phyloP scores from a whole-genome alignment of 1,140 invertebrate genomes.

The Yoshiicerus persimilis region DNA sequence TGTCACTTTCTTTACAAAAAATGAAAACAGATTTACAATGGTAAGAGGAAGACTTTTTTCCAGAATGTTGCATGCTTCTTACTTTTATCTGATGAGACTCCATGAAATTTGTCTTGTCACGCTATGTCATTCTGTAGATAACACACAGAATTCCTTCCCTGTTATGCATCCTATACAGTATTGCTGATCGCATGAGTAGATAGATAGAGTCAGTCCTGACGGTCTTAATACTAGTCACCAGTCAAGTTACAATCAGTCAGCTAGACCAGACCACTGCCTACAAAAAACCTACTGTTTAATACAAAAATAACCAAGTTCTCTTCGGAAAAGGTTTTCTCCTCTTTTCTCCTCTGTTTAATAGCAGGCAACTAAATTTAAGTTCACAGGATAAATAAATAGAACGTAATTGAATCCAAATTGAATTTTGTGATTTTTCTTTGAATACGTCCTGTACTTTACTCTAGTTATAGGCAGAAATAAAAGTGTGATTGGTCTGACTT shows the following conservation, averaged over 20 bases:
- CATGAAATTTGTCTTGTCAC: not conserved
- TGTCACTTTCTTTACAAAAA: slow-evolving; percentile 80
- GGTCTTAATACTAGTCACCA: not conserved
- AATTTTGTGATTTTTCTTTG: slow-evolving; percentile 32
- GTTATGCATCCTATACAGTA: not conserved
- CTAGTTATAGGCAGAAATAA: not conserved
- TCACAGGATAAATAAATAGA: slow-evolving; percentile 21
- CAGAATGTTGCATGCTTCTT: not conserved
- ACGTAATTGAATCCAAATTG: slow-evolving; percentile 38
- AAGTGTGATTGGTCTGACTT: not conserved
- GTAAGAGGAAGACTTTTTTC: slow-evolving; percentile 54
- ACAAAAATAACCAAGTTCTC: not conserved
- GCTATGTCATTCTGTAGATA: not conserved
- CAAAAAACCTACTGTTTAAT: not conserved
- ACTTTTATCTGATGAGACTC: not conserved
- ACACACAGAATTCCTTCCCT: not conserved
- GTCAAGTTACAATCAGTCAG: not conserved
- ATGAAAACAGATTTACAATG: slow-evolving; percentile 79
- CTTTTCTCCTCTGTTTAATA: not conserved
- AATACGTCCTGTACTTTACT: not conserved
- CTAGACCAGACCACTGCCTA: not conserved
- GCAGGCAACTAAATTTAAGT: not conserved
- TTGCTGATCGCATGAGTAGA: not conserved
- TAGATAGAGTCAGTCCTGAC: not conserved
- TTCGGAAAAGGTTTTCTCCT: not conserved